Conservation (phyloP, 2,888 invertebrate genomes). For the Marronus borbonicus region DNA sequence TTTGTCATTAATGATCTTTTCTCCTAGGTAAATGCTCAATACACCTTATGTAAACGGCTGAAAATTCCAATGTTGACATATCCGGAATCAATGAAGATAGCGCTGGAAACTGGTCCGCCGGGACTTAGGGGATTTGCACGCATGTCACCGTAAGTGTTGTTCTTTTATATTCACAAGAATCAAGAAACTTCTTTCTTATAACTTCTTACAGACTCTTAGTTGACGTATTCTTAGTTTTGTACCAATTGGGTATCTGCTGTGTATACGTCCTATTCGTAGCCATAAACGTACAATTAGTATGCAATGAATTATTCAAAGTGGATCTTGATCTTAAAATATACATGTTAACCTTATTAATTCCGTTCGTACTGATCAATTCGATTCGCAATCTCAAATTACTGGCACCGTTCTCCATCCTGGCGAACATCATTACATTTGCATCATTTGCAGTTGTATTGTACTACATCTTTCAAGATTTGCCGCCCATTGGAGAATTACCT, state of each 20-base stretch:
- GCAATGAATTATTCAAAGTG: constrained; percentile 61
- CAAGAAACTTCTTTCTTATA: constrained; percentile 29
- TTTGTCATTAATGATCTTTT: not conserved
- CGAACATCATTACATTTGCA: constrained; percentile 87
- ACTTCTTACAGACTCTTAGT: constrained; percentile 54
- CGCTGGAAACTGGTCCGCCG: constrained; percentile 83
- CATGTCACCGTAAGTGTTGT: constrained; percentile 67
- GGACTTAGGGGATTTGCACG: constrained; percentile 75
- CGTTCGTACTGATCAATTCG: constrained; percentile 86
- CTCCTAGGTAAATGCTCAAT: constrained; percentile 60
- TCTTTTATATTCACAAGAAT: not conserved
- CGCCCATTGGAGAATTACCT: constrained; percentile 76
- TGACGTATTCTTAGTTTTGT: constrained; percentile 80
- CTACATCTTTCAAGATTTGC: constrained; percentile 84
- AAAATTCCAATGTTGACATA: constrained; percentile 86
- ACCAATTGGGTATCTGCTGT: constrained; percentile 96
- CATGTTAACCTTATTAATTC: constrained; percentile 70
- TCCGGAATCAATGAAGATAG: constrained; percentile 86
- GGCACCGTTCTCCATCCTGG: constrained; percentile 91
- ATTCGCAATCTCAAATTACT: constrained; percentile 88
- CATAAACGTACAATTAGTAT: constrained; percentile 66
- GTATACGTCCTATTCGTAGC: constrained; percentile 82
- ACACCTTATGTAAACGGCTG: constrained; percentile 77
- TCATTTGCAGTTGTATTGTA: constrained; percentile 90
- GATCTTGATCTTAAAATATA: constrained; percentile 60